phyloP scores from a whole-genome alignment of 1,140 invertebrate genomes.

The Temnothorax curvispinosus region DNA sequence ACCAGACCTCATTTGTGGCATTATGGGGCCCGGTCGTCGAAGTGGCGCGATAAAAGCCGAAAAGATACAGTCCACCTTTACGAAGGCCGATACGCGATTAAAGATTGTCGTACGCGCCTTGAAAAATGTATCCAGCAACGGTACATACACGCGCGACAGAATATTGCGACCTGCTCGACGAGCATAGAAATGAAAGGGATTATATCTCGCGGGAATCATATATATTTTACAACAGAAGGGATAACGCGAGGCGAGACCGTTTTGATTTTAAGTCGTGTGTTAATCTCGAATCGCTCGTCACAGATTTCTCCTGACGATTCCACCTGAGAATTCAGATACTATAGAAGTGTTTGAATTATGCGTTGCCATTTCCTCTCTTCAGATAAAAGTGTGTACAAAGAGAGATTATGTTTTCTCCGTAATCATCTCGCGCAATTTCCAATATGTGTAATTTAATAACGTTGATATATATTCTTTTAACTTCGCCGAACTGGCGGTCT shows the following conservation, averaged over 20 bases:
- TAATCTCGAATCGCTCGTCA: constrained; percentile 8
- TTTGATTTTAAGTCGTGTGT: background rate
- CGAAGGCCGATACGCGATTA: constrained; percentile 57
- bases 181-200: constrained; percentile 16
- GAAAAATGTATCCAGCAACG: constrained; percentile 39
- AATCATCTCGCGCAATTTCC: constrained; percentile 23
- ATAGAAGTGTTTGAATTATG: background rate
- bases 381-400: background rate
- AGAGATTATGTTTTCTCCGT: background rate
- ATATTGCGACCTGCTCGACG: background rate
- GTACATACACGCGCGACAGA: constrained; percentile 25
- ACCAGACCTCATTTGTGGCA: constrained; percentile 45
- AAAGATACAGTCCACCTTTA: constrained; percentile 12
- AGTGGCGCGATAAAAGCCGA: constrained; percentile 56
- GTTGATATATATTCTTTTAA: constrained; percentile 9
- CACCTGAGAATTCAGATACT: background rate
- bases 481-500: constrained; percentile 9
- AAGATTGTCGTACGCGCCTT: constrained; percentile 20
- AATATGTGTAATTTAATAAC: background rate
- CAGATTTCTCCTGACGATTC: background rate
- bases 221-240: constrained; percentile 36
- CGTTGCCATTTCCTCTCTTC: background rate
- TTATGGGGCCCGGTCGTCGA: constrained; percentile 31
- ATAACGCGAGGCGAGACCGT: background rate
- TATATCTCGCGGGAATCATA: constrained; percentile 25